Evolutionary conservation across 2,113 vertebrate genomes (phyloP).

Genomic region (cattle (Bos taurus)): DNA sequence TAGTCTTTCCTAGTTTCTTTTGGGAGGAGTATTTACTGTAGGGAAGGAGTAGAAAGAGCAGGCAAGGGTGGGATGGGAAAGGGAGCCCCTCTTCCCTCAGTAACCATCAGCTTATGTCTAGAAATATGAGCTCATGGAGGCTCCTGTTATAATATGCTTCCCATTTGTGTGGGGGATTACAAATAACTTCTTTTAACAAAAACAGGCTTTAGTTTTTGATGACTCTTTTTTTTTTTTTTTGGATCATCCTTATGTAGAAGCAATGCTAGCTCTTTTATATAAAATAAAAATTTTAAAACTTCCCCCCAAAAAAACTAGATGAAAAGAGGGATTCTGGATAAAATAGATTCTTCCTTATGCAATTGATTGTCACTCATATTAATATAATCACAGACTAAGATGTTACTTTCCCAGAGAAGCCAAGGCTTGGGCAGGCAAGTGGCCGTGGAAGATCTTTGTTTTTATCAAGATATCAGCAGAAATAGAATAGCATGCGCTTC

Average conservation of each 20-base stretch:
- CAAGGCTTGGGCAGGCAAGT: not conserved
- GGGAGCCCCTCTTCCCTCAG: not conserved
- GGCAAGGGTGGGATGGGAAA: not conserved
- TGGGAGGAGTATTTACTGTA: not conserved
- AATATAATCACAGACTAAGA: not conserved
- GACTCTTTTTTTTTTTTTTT: not conserved
- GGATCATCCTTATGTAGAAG: not conserved
- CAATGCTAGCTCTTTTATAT: not conserved
- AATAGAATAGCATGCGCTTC: not conserved
- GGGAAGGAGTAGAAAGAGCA: not conserved
- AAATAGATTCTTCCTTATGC: not conserved
- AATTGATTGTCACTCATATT: not conserved
- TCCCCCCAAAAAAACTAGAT: not conserved
- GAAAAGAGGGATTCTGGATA: not conserved
- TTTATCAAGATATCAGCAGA: not conserved
- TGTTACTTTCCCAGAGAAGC: not conserved
- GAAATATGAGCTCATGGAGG: not conserved
- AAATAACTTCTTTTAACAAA: conserved; percentile 21
- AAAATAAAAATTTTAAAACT: not conserved
- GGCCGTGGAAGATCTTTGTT: not conserved
- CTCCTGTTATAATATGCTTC: not conserved
- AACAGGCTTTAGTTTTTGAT: not conserved
- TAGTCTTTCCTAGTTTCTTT: not conserved
- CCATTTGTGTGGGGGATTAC: not conserved
- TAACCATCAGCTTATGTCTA: not conserved